Base-by-base conservation (phyloP, 2,888 invertebrate genomes). In the Lepidocyrtoides sp. region DNA sequence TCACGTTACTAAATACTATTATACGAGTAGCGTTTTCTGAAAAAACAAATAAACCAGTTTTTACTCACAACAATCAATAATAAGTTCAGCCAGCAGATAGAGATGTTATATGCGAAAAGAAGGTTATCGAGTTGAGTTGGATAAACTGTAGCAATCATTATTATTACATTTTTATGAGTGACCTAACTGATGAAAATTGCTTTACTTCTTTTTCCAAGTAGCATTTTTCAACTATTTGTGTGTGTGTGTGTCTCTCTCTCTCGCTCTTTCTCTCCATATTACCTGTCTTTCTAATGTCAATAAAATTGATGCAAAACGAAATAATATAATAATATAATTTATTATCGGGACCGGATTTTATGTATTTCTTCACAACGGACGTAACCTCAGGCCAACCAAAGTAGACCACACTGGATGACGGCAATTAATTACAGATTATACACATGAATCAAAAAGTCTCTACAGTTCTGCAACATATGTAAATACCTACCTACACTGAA, bases 31-130 rank as follows among this genome's bases (percentile, higher is more conserved):
- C 4, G 20, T 23, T 44, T 72, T 41, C 51, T 10, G 8, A 17
- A 79, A 77, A 79, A 79, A 79, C 79, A 79, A 79, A 54, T 79
- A 79, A 54, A 79, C 54, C 54, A 54, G 79, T 54, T 54, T 79
- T 54, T 79, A 48, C 14, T 23, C 3, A 32, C 23, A 5, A 2
- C 32, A 36, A 32, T 66, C 32, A 66, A 14, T n/a, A n/a, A n/a
- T n/a, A n/a, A n/a, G n/a, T n/a, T n/a, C n/a, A n/a, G n/a, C n/a
- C n/a, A n/a, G n/a, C n/a, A 36, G 66, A 66, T 1, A 60, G 2
- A 17, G 17, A 60, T 66, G 66, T 66, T 60, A 29, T 20, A 32
- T n/a, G 23, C 57, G 57, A n/a, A 57, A 57, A 57, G n/a, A 66
- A 66, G 7, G n/a, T 14, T 66, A 14, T 60, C 2, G 60, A 60